phyloP scores from a whole-genome alignment of 2,797 vertebrate genomes.

The Lophotriccus pileatus region DNA sequence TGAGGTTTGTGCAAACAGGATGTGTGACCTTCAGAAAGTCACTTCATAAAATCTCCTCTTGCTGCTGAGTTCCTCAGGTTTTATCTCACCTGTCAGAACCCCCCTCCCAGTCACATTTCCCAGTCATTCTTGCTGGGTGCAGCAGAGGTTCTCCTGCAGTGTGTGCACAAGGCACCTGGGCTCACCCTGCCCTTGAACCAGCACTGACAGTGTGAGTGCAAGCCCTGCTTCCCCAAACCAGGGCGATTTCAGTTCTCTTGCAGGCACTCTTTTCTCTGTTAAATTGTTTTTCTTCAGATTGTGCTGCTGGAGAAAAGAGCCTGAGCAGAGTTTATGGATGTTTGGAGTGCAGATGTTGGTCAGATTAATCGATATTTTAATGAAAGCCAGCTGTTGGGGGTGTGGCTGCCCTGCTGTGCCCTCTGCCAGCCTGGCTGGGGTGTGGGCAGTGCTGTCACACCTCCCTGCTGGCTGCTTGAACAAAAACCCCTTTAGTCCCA shows the following conservation, averaged over 20 bases:
- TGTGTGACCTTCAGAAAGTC: not conserved
- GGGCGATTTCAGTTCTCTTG: not conserved
- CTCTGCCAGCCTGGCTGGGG: not conserved
- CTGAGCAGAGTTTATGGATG: not conserved
- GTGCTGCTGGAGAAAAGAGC: not conserved
- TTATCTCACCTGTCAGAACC: not conserved
- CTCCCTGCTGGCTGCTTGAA: not conserved
- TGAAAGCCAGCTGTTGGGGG: not conserved
- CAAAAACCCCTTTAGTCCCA: not conserved
- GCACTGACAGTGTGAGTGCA: not conserved
- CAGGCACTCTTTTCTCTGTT: not conserved
- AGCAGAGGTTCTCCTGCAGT: not conserved
- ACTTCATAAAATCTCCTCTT: not conserved
- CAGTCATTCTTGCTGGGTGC: not conserved
- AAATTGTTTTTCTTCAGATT: not conserved
- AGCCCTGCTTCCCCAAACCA: not conserved
- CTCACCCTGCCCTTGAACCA: not conserved
- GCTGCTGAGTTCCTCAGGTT: not conserved
- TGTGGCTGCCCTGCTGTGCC: not conserved
- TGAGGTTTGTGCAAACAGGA: not conserved
- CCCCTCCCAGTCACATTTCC: not conserved
- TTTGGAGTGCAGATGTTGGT: not conserved
- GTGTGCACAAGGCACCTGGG: not conserved
- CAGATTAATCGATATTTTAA: not conserved
- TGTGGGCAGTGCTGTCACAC: not conserved